A percentile compares a stretch with the other conserved stretches of the same genome.
phyloP scores from a whole-genome alignment of 92 coral and sea anemone genomes.

The Palythoa heliodiscus region DNA sequence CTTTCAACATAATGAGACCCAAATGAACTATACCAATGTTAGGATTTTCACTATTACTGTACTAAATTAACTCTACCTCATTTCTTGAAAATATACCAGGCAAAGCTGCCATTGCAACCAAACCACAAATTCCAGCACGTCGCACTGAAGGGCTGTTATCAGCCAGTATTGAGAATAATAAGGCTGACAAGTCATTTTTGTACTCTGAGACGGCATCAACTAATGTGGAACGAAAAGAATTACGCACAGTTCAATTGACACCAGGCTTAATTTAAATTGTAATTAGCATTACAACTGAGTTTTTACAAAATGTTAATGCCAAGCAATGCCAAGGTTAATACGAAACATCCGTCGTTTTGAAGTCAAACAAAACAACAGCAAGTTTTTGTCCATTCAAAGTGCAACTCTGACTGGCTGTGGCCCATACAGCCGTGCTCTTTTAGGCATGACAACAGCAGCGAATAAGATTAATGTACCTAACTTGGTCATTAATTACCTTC shows the following conservation, averaged over 20 bases:
- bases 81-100: constrained; percentile 17
- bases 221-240: neutral
- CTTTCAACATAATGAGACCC: too few species aligned
- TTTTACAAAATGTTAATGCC: too few species aligned
- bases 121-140: constrained; percentile 40
- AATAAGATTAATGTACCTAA: neutral
- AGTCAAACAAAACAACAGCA: too few species aligned
- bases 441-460: too few species aligned
- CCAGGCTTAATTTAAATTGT: too few species aligned
- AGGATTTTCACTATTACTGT: neutral
- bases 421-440: too few species aligned
- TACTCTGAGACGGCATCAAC: constrained; percentile 33
- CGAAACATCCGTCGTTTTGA: too few species aligned
- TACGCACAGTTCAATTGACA: too few species aligned
- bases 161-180: constrained; percentile 18
- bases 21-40: too few species aligned
- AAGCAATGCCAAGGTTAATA: too few species aligned
- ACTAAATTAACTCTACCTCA: constrained; percentile 11
- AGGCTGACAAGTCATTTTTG: constrained; percentile 10
- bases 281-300: too few species aligned
- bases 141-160: constrained; percentile 31
- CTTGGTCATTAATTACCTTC: constrained; percentile 13
- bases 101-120: constrained; percentile 39
- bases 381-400: neutral
- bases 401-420: neutral